Evolutionary conservation across 2,113 vertebrate genomes (phyloP).

Genomic region (Equus quagga): DNA sequence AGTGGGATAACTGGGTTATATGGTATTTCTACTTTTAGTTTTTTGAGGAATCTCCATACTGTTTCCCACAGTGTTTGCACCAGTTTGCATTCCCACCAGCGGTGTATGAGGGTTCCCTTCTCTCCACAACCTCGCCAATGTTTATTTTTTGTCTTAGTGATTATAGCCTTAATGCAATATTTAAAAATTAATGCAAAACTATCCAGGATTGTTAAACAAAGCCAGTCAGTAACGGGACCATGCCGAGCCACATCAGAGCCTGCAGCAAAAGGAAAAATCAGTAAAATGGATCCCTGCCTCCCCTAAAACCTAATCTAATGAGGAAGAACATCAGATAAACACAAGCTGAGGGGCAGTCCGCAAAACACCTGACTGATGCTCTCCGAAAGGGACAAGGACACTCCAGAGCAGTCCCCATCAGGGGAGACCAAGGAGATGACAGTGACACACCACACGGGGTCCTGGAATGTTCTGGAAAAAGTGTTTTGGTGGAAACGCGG

Average conservation of each 20-base stretch:
- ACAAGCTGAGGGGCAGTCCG: background rate
- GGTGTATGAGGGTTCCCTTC: no score
- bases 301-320: background rate
- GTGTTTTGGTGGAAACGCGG: background rate
- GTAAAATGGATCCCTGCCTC: background rate
- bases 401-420: fast-evolving
- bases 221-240: background rate
- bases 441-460: no score
- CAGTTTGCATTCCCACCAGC: no score
- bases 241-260: background rate
- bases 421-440: background rate
- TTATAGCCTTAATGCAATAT: background rate
- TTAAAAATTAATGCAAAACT: background rate
- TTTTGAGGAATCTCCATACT: no score
- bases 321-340: background rate
- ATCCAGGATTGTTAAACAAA: background rate
- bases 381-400: background rate
- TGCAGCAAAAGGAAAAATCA: background rate
- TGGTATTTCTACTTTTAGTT: no score
- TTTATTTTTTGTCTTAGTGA: no score
- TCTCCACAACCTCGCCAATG: no score
- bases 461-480: background rate
- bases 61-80: no score
- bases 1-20: no score
- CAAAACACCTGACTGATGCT: background rate